A percentile compares a stretch with the other conserved stretches of the same genome.
Evolutionary conservation across 2,113 vertebrate species (phyloP).

Genomic region (Urocynchramus pylzowi): DNA sequence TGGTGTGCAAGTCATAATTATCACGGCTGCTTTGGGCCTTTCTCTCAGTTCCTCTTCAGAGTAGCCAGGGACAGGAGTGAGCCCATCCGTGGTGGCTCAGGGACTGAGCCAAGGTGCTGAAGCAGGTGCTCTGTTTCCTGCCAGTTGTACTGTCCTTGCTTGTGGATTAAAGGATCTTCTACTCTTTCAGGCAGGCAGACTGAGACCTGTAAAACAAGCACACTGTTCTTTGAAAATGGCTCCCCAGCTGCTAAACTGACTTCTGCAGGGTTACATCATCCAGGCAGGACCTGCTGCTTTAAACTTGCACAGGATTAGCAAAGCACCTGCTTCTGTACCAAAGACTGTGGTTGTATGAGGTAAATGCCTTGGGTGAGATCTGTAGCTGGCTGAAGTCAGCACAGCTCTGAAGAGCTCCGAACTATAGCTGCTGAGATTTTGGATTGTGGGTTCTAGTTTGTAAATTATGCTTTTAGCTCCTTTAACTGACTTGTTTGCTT

Average conservation of each 20-base stretch:
- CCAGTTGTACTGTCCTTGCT: background rate
- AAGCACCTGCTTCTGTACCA: background rate
- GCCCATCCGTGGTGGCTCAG: background rate
- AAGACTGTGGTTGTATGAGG: background rate
- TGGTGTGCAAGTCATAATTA: background rate
- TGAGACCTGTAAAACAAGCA: constrained; percentile 9
- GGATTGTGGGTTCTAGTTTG: background rate
- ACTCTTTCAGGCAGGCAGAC: background rate
- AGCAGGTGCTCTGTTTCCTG: background rate
- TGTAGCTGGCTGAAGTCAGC: background rate
- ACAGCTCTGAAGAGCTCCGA: background rate
- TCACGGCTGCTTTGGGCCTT: background rate
- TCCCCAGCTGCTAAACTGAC: background rate
- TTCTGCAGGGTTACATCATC: background rate
- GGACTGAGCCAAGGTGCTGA: background rate
- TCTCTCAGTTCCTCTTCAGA: background rate
- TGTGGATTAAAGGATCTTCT: background rate
- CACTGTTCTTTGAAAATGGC: background rate
- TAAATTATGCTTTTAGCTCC: background rate
- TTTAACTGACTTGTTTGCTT: background rate
- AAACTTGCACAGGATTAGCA: background rate
- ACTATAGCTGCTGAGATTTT: background rate
- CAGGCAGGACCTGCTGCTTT: background rate
- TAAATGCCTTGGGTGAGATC: background rate
- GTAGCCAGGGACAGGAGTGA: background rate